phyloP scores from a whole-genome alignment of 2,113 vertebrate genomes.

The Bombycilla garrulus region DNA sequence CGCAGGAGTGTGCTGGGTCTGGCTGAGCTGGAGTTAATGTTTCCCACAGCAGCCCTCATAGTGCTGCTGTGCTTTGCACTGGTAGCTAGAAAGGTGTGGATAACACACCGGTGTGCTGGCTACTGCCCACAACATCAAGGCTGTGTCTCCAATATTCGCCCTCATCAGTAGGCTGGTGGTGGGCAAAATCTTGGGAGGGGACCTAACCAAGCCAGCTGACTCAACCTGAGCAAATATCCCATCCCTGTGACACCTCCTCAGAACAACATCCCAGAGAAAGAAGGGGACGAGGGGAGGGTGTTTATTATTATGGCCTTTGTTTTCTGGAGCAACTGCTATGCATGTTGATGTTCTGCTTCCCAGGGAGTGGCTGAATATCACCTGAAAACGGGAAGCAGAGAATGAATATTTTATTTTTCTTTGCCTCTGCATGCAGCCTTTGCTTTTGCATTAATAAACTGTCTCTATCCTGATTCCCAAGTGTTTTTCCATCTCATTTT shows the following conservation, averaged over 20 bases:
- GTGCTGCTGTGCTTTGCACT: neutral
- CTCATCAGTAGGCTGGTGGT: neutral
- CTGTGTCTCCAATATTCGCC: neutral
- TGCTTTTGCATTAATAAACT: neutral
- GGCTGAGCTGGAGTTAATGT: neutral
- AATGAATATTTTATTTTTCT: neutral
- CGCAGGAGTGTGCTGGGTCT: neutral
- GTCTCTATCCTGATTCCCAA: neutral
- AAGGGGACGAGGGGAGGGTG: accelerated
- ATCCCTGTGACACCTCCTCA: neutral
- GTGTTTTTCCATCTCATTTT: neutral
- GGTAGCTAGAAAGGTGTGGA: neutral
- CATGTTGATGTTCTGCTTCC: neutral
- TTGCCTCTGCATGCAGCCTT: neutral
- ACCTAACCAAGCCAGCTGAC: neutral
- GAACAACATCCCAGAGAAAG: neutral
- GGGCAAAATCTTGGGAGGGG: neutral
- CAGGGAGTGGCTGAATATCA: neutral
- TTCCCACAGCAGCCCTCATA: neutral
- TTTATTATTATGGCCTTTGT: neutral
- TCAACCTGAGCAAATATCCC: neutral
- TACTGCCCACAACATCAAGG: neutral
- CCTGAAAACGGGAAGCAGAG: neutral
- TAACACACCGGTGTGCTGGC: neutral
- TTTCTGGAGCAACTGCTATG: neutral